Conservation (phyloP, 2,888 invertebrate species). For the Platynereis dumerilii region DNA sequence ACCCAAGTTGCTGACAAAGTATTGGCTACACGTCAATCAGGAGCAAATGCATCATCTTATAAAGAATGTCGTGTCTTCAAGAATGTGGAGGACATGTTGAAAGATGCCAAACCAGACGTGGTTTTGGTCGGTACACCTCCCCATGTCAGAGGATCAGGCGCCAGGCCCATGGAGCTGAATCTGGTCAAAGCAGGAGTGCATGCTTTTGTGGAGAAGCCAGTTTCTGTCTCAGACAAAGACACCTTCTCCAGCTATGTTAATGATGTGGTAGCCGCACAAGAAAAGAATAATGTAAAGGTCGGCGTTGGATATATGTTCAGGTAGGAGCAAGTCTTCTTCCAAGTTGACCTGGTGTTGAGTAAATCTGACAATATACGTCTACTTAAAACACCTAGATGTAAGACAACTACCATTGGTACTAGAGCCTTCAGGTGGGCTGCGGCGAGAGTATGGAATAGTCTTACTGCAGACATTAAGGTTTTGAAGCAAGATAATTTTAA, state of each 20-base stretch:
- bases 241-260: conserved; percentile 18
- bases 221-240: conserved; percentile 18
- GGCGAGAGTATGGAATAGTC: too few species aligned
- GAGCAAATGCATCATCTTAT: conserved; percentile 8
- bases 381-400: too few species aligned
- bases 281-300: neutral
- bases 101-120: conserved; percentile 11
- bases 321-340: too few species aligned
- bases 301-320: conserved; percentile 36
- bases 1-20: conserved; percentile 12
- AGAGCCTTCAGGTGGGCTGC: too few species aligned
- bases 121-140: conserved; percentile 26
- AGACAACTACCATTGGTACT: too few species aligned
- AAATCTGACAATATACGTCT: too few species aligned
- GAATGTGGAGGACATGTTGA: conserved; percentile 12
- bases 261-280: conserved; percentile 8
- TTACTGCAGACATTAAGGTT: too few species aligned
- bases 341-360: too few species aligned
- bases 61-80: conserved; percentile 19
- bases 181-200: conserved; percentile 23
- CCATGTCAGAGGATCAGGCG: conserved; percentile 11
- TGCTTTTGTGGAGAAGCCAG: conserved; percentile 29
- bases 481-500: too few species aligned
- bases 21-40: conserved; percentile 7
- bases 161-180: conserved; percentile 25